Evolutionary conservation across 2,888 invertebrate species (phyloP), one percentile per base, ranked within the genome.

Genomic region (Cataglyphis rosenhaueri): DNA sequence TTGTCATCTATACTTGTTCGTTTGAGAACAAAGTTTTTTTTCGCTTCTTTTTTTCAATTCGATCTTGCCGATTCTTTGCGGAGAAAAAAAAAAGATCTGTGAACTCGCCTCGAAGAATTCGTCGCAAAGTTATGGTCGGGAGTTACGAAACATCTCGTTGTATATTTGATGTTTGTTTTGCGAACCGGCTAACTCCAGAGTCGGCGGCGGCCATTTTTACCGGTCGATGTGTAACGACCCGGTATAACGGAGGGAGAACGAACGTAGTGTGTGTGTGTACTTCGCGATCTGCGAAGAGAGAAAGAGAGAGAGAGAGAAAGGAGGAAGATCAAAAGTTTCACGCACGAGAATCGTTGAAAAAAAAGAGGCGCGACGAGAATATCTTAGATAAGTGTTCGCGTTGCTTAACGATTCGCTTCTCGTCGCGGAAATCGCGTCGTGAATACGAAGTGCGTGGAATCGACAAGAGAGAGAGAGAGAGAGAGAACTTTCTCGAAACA

Each of bases 401-500:
- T 18, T 18, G 10, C 41, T 82, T 35, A 61, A 25, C 59, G 10
- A 57, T 59, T 75, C 65, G 44, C 38, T 61, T n/a, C 25, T n/a
- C 66, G 61, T 68, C 44, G 61, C 62, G 44, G 57, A 76, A 57
- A 38, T 25, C 74, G 59, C 81, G 25, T 29, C 44, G 18, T 25
- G 57, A 48, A 35, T 48, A 78, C 41, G 25, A 35, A 64, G 25
- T 35, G 35, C 59, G 59, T 25, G n/a, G 38, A 52, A 29, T 52
- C 52, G 29, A 18, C 79, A 6, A 21, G 12, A 35, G 70, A 15
- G 44, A 66, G 10, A 82, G 84, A 25, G 18, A 65, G 21, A 9
- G 41, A 66, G 15, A 83, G 85, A 88, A 86, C 87, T 88, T 88
- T 88, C 88, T 88, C 86, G 89, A 86, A 81, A 66, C 74, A 82